Evolutionary conservation across 2,888 invertebrate species (phyloP).

Genomic region (Cantharis lateralis): DNA sequence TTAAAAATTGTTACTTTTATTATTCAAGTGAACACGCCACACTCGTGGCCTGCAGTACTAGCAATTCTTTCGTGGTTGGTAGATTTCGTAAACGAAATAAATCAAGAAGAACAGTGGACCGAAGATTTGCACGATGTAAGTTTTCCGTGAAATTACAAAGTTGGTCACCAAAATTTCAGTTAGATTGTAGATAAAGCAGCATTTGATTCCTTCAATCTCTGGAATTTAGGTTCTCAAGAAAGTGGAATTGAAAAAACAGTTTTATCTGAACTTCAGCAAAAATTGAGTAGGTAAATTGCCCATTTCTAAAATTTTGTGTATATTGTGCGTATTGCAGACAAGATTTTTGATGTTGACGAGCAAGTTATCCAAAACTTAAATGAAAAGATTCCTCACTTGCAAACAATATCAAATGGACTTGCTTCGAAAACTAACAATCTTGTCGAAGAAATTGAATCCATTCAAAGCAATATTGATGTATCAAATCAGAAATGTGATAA

Average conservation of each 20-base stretch:
- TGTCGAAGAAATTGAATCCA: background rate
- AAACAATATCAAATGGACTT: background rate
- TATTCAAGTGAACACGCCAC: constrained; percentile 20
- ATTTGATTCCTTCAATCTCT: background rate
- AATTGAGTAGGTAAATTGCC: background rate
- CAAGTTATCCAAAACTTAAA: background rate
- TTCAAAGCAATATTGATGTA: background rate
- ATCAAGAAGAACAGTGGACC: background rate
- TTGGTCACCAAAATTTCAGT: background rate
- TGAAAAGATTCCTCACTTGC: background rate
- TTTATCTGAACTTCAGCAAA: background rate
- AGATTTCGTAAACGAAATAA: constrained; percentile 9
- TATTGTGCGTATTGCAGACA: background rate
- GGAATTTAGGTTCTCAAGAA: background rate
- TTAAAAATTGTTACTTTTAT: background rate
- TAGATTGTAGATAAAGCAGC: background rate
- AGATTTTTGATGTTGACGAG: background rate
- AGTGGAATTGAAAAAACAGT: background rate
- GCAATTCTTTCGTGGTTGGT: constrained; percentile 21
- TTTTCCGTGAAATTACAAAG: background rate
- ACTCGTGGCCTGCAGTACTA: constrained; percentile 22
- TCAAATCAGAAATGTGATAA: background rate
- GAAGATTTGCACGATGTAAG: constrained; percentile 4
- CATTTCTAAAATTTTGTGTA: background rate
- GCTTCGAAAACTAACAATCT: background rate